phyloP scores from a whole-genome alignment of 1,140 invertebrate genomes.

The Daktulosphaira vitifoliae region DNA sequence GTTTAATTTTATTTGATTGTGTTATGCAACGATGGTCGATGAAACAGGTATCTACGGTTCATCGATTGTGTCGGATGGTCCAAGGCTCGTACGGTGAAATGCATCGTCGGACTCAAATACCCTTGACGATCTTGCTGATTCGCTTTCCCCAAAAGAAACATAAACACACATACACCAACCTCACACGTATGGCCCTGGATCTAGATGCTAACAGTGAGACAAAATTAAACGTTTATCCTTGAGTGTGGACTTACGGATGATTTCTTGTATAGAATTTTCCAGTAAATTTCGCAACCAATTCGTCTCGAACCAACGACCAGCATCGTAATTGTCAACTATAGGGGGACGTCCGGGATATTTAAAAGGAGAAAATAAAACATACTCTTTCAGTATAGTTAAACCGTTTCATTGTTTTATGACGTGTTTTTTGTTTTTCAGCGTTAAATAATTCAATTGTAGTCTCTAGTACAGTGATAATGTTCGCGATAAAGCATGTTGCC shows the following conservation, averaged over 20 bases:
- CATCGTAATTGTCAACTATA: background rate
- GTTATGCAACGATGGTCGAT: background rate
- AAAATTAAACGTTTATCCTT: constrained; percentile 3
- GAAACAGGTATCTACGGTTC: constrained; percentile 7
- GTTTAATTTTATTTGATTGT: background rate
- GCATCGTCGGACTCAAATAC: constrained; percentile 3
- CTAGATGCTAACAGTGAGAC: background rate
- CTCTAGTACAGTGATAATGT: constrained; percentile 1
- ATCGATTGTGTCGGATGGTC: constrained; percentile 28
- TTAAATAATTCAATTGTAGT: too few species aligned
- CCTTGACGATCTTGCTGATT: constrained; percentile 1
- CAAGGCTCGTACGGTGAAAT: constrained; percentile 13
- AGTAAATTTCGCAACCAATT: constrained; percentile 23
- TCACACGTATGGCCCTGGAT: constrained; percentile 19
- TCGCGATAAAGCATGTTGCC: background rate
- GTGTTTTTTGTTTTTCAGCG: too few species aligned
- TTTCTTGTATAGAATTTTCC: constrained; percentile 16
- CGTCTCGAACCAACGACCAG: constrained; percentile 7
- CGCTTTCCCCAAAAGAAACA: constrained; percentile 15
- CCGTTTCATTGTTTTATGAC: too few species aligned
- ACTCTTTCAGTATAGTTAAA: constrained; percentile 1
- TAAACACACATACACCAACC: constrained; percentile 9
- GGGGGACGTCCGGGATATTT: constrained; percentile 20
- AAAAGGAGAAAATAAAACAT: constrained; percentile 26
- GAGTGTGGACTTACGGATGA: background rate